Percentiles rank a stretch among this genome's conserved stretches.
These are phyloP conservation scores for Pecten maximus DNA, from an alignment of 2,888 invertebrate genomes.

Conservation along the genomic window DNA sequence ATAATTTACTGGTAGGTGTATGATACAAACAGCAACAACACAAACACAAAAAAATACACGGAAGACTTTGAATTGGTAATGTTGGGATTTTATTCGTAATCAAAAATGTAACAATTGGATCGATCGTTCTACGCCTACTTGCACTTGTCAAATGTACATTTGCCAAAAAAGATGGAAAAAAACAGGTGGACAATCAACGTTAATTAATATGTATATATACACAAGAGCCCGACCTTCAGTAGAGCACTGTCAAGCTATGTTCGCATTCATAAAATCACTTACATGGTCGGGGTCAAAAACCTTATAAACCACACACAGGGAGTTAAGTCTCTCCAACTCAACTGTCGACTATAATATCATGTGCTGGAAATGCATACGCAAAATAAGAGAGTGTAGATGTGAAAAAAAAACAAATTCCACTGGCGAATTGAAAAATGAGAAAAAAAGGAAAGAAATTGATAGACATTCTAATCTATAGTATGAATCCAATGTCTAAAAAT, in stretches of 20 bases:
- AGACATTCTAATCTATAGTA: not conserved
- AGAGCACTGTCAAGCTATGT: not conserved
- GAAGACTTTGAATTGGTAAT: conserved; percentile 51
- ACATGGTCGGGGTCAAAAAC: not conserved
- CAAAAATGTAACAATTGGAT: conserved; percentile 58
- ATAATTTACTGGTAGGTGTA: too few species aligned
- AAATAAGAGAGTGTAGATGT: not conserved
- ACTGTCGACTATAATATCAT: not conserved
- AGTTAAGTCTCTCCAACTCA: not conserved
- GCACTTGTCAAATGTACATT: conserved; percentile 35
- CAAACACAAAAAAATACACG: not conserved
- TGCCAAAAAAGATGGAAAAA: conserved; percentile 31
- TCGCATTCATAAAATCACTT: not conserved
- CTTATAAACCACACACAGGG: conserved; percentile 17
- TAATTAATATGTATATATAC: not conserved
- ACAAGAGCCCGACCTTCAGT: conserved; percentile 10
- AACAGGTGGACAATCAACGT: conserved; percentile 25
- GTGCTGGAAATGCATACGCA: not conserved
- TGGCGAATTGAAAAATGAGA: not conserved
- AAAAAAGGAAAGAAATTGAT: not conserved
- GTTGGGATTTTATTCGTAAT: conserved; percentile 59
- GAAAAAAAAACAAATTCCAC: not conserved
- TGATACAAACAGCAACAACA: not conserved
- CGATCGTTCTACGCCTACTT: conserved; percentile 39
- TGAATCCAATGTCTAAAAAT: not conserved